phyloP scores from a whole-genome alignment of 2,888 invertebrate genomes.

The Zygothrica quintamaculata region DNA sequence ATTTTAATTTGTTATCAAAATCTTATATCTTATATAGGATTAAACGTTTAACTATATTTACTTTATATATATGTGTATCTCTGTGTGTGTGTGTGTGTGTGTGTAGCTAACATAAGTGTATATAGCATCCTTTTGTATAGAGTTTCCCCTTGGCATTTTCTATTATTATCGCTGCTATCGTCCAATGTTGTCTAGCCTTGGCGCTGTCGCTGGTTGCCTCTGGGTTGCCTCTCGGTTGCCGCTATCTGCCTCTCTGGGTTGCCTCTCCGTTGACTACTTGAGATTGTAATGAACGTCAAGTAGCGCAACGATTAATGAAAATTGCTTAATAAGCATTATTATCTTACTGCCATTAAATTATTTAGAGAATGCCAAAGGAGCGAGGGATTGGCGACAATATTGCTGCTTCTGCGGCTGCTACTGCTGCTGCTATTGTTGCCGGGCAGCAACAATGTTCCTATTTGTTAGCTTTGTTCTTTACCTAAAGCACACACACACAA shows the following conservation, averaged over 20 bases:
- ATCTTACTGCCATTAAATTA: constrained; percentile 75
- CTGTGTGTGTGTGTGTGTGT: no score
- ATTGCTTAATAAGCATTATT: constrained; percentile 81
- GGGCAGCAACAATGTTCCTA: constrained; percentile 49
- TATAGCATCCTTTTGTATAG: constrained; percentile 7
- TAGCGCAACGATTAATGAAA: constrained; percentile 77
- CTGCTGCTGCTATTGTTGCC: constrained; percentile 23
- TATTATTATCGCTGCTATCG: constrained; percentile 9
- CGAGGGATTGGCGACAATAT: constrained; percentile 35
- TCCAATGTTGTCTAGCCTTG: constrained; percentile 10
- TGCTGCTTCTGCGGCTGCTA: constrained; percentile 9
- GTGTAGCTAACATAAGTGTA: no score
- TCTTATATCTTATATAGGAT: background rate
- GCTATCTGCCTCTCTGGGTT: constrained; percentile 32
- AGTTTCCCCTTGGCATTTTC: constrained; percentile 19
- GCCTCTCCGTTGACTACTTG: constrained; percentile 44
- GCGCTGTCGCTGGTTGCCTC: constrained; percentile 9
- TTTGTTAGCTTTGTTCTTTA: constrained; percentile 51
- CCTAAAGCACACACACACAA: background rate
- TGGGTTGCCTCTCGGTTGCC: no score
- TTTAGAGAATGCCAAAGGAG: constrained; percentile 56
- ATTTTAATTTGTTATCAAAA: no score
- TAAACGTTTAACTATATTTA: no score
- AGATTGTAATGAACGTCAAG: constrained; percentile 75
- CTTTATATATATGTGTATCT: no score